Evolutionary conservation across 1,140 invertebrate genomes (phyloP).

Genomic region (Himalopsyche phryganea): DNA sequence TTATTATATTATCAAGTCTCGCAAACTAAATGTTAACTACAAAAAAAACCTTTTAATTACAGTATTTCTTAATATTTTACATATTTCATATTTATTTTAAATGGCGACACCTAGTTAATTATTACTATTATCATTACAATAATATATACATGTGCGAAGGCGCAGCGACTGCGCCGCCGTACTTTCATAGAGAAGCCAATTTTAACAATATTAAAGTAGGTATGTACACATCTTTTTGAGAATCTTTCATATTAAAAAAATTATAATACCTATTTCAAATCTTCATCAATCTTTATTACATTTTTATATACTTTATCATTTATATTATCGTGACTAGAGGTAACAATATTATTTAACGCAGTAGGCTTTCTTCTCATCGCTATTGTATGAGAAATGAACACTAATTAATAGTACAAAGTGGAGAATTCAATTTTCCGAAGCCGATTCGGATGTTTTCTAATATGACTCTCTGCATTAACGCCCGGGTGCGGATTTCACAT

Average conservation of each 20-base stretch:
- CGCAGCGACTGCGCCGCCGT: background rate
- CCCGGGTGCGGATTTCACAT: too few species aligned
- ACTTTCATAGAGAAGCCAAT: background rate
- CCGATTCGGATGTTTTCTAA: too few species aligned
- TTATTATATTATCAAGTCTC: background rate
- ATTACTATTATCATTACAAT: background rate
- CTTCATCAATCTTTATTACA: background rate
- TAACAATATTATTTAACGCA: background rate
- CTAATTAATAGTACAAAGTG: too few species aligned
- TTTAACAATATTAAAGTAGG: background rate
- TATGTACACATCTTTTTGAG: background rate
- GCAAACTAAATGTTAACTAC: background rate
- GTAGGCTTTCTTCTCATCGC: too few species aligned
- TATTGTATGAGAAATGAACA: too few species aligned
- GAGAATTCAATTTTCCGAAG: too few species aligned
- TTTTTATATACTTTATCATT: background rate
- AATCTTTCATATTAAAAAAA: background rate
- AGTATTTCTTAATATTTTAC: background rate
- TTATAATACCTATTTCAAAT: background rate
- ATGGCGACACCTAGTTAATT: background rate
- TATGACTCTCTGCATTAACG: too few species aligned
- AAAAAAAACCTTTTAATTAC: background rate
- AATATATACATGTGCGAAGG: background rate
- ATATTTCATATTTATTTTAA: background rate
- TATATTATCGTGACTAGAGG: constrained; percentile 1